phyloP scores from a whole-genome alignment of 2,888 invertebrate species.

The Pandemis cinnamomeana region DNA sequence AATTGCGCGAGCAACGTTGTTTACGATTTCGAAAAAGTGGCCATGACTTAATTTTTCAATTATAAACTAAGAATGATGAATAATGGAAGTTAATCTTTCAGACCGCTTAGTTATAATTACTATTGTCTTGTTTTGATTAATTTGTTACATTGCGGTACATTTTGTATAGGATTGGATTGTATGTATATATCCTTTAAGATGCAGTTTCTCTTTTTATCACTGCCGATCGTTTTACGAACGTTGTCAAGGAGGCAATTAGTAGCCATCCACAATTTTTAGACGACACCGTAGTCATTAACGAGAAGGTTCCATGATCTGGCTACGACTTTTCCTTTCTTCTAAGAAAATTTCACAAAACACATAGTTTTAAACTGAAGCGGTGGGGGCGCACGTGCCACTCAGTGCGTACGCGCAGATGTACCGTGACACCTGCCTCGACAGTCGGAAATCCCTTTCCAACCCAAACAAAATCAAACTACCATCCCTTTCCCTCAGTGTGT shows the following conservation, averaged over 20 bases:
- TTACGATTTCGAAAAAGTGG: slow-evolving; percentile 72
- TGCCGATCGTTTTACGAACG: no score
- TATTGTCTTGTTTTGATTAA: slow-evolving; percentile 15
- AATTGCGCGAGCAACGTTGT: slow-evolving; percentile 69
- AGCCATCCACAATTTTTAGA: neutral
- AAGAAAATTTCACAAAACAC: neutral
- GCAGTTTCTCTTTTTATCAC: neutral
- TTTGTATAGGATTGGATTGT: neutral
- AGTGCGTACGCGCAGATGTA: slow-evolving; percentile 80
- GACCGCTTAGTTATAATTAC: slow-evolving; percentile 31
- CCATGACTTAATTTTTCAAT: slow-evolving; percentile 73
- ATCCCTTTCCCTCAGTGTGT: slow-evolving; percentile 62
- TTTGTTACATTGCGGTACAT: neutral
- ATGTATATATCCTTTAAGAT: neutral
- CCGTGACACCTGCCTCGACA: slow-evolving; percentile 77
- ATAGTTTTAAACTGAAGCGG: slow-evolving; percentile 58
- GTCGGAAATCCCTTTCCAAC: slow-evolving; percentile 64
- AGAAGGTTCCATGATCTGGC: neutral
- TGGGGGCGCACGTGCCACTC: slow-evolving; percentile 76
- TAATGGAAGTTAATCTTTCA: slow-evolving; percentile 60
- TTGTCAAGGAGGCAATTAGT: neutral
- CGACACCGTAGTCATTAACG: no score
- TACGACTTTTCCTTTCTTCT: neutral
- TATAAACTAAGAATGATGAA: slow-evolving; percentile 70
- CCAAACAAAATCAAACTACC: slow-evolving; percentile 49